phyloP scores from a whole-genome alignment of 2,888 invertebrate genomes.

The Xanthia togata region DNA sequence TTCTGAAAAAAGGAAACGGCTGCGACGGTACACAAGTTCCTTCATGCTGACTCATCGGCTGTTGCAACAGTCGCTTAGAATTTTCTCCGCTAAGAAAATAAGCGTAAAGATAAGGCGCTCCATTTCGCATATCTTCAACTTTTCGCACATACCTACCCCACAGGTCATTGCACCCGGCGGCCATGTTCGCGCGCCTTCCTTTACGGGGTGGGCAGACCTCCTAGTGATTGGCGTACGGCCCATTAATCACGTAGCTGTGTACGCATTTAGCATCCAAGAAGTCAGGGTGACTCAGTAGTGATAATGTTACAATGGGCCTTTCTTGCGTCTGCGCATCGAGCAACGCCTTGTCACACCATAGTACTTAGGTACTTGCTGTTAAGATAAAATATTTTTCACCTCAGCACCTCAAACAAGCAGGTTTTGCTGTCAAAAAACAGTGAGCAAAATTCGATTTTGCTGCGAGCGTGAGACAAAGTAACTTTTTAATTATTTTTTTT shows the following conservation, averaged over 20 bases:
- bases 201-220: conserved; percentile 57
- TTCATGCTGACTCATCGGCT: conserved; percentile 33
- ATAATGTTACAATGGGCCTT: conserved; percentile 70
- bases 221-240: conserved; percentile 61
- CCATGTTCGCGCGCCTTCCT: conserved; percentile 52
- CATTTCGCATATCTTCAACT: conserved; percentile 39
- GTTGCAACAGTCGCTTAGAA: conserved; percentile 27
- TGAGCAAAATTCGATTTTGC: no score
- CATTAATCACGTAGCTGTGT: conserved; percentile 73
- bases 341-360: conserved; percentile 52
- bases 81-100: conserved; percentile 50
- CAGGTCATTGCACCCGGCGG: conserved; percentile 44
- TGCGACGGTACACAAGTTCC: conserved; percentile 10
- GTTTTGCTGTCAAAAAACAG: no score
- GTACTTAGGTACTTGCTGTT: conserved; percentile 36
- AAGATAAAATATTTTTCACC: conserved; percentile 63
- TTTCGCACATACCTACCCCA: conserved; percentile 57
- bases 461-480: no score
- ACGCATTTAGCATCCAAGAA: conserved; percentile 73
- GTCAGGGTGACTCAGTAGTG: conserved; percentile 75
- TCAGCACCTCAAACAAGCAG: no score
- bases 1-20: conserved; percentile 29
- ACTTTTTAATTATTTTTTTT: no score
- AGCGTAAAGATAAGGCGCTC: conserved; percentile 41
- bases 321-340: conserved; percentile 59